phyloP scores from a whole-genome alignment of 2,797 vertebrate species.

The Pyrocephalus nanus region DNA sequence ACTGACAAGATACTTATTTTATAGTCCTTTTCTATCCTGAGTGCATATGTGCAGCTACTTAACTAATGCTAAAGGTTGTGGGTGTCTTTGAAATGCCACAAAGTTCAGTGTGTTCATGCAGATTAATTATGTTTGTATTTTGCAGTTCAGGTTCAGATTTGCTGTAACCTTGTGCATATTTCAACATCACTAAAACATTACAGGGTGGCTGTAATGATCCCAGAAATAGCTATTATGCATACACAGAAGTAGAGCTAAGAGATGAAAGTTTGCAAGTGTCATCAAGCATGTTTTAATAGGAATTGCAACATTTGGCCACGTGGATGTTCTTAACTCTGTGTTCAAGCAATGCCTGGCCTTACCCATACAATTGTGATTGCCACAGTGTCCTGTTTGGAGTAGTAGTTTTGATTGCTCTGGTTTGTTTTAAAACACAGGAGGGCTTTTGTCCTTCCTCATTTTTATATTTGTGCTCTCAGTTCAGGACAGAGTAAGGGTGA shows the following conservation, averaged over 20 bases:
- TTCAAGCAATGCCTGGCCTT: neutral
- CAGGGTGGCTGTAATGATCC: neutral
- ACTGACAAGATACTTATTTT: neutral
- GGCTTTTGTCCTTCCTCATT: neutral
- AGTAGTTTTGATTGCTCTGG: neutral
- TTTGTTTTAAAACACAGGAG: neutral
- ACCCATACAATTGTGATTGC: neutral
- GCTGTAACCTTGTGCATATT: neutral
- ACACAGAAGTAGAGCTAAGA: neutral
- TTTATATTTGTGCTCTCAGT: neutral
- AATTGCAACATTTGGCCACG: neutral
- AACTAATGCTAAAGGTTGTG: neutral
- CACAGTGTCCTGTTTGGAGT: neutral
- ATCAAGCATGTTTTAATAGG: neutral
- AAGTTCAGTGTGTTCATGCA: neutral
- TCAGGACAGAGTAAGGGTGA: neutral
- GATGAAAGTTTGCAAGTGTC: neutral
- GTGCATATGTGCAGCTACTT: neutral
- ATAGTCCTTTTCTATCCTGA: neutral
- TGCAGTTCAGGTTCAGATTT: neutral
- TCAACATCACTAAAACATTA: neutral
- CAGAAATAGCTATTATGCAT: neutral
- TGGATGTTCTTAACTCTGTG: neutral
- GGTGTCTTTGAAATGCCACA: neutral
- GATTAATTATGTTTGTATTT: neutral